These are phyloP conservation scores for Hyppa rectilinea DNA, from an alignment of 2,888 invertebrate genomes.

Conservation along the genomic window DNA sequence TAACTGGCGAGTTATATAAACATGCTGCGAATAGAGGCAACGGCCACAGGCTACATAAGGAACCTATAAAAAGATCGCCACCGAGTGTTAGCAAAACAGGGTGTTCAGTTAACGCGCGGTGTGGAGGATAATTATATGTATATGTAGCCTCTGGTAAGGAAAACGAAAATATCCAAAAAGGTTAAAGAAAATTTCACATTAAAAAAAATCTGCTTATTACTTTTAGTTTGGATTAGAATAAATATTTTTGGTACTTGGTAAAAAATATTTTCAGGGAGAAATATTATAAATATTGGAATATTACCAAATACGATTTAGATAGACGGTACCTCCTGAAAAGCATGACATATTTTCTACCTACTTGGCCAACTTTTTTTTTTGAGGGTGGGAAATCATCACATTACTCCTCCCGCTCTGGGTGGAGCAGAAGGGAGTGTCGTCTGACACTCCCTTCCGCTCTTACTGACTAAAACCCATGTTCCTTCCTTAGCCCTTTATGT, in stretches of 20 bases:
- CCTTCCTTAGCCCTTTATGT: no score
- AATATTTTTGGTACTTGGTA: background rate
- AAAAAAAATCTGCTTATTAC: no score
- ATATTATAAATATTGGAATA: background rate
- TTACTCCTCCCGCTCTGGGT: no score
- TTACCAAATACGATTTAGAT: background rate
- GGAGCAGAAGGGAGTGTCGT: no score
- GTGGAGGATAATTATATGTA: background rate
- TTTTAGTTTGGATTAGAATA: no score
- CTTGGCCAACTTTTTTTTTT: no score
- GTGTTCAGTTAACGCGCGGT: conserved; percentile 8
- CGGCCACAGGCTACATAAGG: conserved; percentile 28
- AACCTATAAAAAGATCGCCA: conserved; percentile 40
- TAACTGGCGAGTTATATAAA: conserved; percentile 38
- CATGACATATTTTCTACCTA: background rate
- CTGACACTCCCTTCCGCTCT: no score
- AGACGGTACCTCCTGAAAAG: background rate
- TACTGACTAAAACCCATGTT: no score
- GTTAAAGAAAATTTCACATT: background rate
- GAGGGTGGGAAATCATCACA: no score
- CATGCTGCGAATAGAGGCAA: conserved; percentile 21
- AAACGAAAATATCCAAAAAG: background rate
- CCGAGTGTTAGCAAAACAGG: conserved; percentile 23
- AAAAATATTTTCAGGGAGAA: background rate
- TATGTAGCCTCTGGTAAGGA: background rate